A percentile compares a stretch with the other conserved stretches of the same genome.
These are phyloP conservation scores for Notolepis coatsorum DNA, from an alignment of 2,797 vertebrate genomes.

Conservation along the genomic window DNA sequence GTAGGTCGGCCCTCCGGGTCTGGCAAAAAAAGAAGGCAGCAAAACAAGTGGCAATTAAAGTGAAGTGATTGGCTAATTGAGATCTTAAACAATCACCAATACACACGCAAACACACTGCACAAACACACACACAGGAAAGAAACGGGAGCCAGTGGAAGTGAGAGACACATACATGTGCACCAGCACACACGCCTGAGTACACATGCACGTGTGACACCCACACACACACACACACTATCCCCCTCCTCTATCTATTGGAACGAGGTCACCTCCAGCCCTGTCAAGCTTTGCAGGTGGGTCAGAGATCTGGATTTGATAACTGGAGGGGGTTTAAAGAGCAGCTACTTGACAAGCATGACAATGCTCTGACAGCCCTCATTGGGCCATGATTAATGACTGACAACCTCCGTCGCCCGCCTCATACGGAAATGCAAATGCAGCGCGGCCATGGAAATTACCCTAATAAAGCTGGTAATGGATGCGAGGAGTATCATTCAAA, in stretches of 20 bases:
- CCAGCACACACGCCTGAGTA: neutral
- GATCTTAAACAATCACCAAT: constrained; percentile 35
- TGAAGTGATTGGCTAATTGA: constrained; percentile 53
- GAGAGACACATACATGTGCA: constrained; percentile 16
- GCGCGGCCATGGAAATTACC: constrained; percentile 73
- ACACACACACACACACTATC: neutral
- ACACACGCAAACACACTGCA: constrained; percentile 25
- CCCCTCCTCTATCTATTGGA: constrained; percentile 42
- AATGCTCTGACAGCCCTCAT: constrained; percentile 85
- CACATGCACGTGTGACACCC: constrained; percentile 19
- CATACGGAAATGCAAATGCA: constrained; percentile 82
- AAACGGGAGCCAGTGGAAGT: constrained; percentile 27
- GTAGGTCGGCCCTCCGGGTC: no score
- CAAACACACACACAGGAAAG: constrained; percentile 1
- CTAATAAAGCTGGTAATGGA: constrained; percentile 74
- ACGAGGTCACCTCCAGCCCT: constrained; percentile 79
- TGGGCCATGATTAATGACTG: constrained; percentile 89
- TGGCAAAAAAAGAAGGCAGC: constrained; percentile 14
- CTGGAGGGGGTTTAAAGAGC: constrained; percentile 78
- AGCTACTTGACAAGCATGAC: constrained; percentile 85
- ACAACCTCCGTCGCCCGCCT: constrained; percentile 76
- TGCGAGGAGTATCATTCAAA: constrained; percentile 52
- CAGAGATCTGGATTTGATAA: constrained; percentile 84
- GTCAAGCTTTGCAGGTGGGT: constrained; percentile 82
- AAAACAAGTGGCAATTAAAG: constrained; percentile 38